Conservation (phyloP, 1,140 invertebrate genomes). For the Lordiphosa stackelbergi region DNA sequence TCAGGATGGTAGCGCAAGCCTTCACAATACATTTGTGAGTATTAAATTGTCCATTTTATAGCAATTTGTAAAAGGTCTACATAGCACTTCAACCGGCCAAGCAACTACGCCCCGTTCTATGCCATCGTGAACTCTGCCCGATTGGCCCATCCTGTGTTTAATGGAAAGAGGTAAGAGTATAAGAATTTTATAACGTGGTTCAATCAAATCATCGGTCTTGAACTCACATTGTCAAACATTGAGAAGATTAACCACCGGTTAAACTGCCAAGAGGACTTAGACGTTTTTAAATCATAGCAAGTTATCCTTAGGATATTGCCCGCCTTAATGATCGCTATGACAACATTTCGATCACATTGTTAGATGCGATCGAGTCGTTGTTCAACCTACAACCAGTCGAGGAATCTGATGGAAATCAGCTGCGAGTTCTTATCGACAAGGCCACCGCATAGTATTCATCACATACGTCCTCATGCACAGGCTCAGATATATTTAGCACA, state of each 20-base stretch:
- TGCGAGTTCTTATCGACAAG: too few species aligned
- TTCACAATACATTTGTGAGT: neutral
- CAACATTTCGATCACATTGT: neutral
- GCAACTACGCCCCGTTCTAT: too few species aligned
- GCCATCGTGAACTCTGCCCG: too few species aligned
- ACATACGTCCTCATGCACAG: too few species aligned
- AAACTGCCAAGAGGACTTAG: neutral
- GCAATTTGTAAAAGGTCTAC: neutral
- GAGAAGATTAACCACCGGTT: neutral
- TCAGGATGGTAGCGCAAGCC: too few species aligned
- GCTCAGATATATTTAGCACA: too few species aligned
- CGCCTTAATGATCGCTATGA: neutral
- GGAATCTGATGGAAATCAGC: neutral
- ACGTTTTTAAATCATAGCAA: neutral
- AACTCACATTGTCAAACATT: neutral
- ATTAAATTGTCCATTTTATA: neutral
- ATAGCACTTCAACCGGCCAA: too few species aligned
- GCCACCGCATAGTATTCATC: too few species aligned
- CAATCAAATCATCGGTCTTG: neutral
- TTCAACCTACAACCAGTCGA: slow-evolving; percentile 1
- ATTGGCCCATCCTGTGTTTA: too few species aligned
- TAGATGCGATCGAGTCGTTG: neutral
- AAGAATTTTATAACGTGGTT: neutral
- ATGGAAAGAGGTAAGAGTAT: too few species aligned
- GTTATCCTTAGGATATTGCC: neutral